A percentile compares a stretch with the other conserved stretches of the same genome.
Conservation (phyloP, 2,797 vertebrate genomes). For the Gymnocypris eckloni region DNA sequence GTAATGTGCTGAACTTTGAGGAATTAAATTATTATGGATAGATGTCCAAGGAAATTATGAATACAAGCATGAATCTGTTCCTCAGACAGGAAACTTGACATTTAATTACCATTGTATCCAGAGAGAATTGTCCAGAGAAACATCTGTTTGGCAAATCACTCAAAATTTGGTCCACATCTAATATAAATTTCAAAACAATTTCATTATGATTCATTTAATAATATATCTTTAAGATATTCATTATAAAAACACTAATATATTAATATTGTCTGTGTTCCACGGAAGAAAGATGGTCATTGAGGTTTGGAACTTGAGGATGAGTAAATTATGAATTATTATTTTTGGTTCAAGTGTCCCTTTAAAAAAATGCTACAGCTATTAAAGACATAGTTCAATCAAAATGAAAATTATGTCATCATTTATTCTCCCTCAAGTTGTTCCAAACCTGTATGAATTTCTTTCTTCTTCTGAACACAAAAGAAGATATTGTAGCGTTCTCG, state of each 20-base stretch:
- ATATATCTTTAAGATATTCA: background rate
- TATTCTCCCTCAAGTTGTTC: background rate
- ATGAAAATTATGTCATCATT: background rate
- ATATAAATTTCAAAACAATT: slow-evolving; percentile 1
- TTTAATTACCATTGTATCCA: slow-evolving; percentile 44
- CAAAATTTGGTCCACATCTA: background rate
- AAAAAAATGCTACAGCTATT: background rate
- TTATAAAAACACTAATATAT: background rate
- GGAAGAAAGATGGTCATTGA: background rate
- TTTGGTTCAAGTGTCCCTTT: background rate
- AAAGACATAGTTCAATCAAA: background rate
- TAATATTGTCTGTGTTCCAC: background rate
- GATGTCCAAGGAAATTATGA: slow-evolving; percentile 30
- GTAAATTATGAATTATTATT: background rate
- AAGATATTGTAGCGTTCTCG: background rate
- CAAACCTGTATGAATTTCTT: background rate
- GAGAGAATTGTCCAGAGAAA: slow-evolving; percentile 36
- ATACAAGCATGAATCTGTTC: slow-evolving; percentile 32
- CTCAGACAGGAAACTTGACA: slow-evolving; percentile 33
- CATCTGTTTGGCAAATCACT: slow-evolving; percentile 38
- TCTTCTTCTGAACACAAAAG: background rate
- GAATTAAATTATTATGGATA: slow-evolving; percentile 33
- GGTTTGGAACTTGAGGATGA: background rate
- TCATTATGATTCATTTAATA: background rate
- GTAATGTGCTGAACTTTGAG: slow-evolving; percentile 22